Base-by-base conservation (phyloP, 64 coral and sea anemone species). In the Orbicella faveolata region DNA sequence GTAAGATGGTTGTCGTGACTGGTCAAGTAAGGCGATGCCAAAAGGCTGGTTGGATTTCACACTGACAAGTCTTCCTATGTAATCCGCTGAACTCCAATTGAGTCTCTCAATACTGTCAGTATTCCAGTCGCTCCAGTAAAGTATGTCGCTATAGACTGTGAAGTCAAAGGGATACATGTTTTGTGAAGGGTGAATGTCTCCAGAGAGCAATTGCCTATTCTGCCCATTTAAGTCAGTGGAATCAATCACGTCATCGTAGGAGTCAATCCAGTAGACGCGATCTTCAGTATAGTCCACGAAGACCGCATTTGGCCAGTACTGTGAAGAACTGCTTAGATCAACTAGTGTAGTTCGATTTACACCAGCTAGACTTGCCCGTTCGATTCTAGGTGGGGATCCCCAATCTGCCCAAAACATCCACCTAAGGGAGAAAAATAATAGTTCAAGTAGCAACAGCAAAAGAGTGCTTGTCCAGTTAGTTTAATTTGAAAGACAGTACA, bases 71-170 rank as follows among this genome's bases (percentile, higher is more conserved):
- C 62, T 52, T 15, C 57, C 74, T 34, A 92, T 33, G 34, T 81
- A 78, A n/a, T 41, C 80, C 34, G 73, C 90, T 34, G 74, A 87
- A 18, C 3, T 48, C 41, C 74, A 72, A 37, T 87, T 69, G 2
- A 92, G 37, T 10, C 25, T 77, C 44, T 92, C 90, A 21, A 92
- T 79, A 16, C 82, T 68, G 2, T 64, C 84, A 25, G 37, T 72
- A 1, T 39, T 26, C 83, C 73, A 79, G 74, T 92, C 83, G 26
- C 90, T 84, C 90, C 90, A 92, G 63, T 78, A 87, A 10, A 92
- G 19, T 7, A 63, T 77, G 14, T 35, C 64, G 19, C 61, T 44
- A 65, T 92, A 92, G 15, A 92, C 13, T n/a, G 83, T 76, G 0
- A 92, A 65, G 36, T 92, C 90, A 62, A 72, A 87, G 4, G 90